Base-by-base conservation (phyloP, 2,888 invertebrate species). In the Drosophila lutescens region DNA sequence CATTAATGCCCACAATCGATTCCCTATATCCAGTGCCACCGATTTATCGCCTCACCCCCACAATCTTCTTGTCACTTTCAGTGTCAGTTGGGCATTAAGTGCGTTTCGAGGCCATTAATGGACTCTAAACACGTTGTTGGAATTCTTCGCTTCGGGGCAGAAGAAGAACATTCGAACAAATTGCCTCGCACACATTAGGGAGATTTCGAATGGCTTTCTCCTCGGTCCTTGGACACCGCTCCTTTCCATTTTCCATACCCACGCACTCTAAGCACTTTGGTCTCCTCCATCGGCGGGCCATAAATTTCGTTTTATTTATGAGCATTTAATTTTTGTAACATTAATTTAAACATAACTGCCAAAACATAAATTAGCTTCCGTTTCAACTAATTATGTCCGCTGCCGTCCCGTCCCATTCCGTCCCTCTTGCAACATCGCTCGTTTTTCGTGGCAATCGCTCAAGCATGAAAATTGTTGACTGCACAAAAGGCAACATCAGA, bases 361-460 rank as follows among this genome's bases (percentile, higher is more conserved):
- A 89, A 89, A 90, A 90, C 89, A 91, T 90, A 90, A 91, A 91
- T 91, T 90, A 91, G 90, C 90, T 90, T 87, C 90, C 87, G 89
- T 89, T 88, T 89, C 84, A 85, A 88, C 90, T 91, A 90, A 89
- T 88, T 86, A 89, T 89, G 80, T 78, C 83, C 86, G 88, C 76
- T 63, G 26, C 47, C 50, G 10, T 30, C 38, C 30, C 17, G 7
- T 30, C 38, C 30, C 17, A 6, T 30, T 8, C 30, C 8, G 26
- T 26, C 26, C 5, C 30, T 30, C 54, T 13, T 10, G 57, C n/a
- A 9, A 8, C 32, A 23, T 36, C 32, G 20, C 26, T 9, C 46
- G 8, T 23, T 30, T 15, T 30, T 36, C 53, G 62, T 55, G 89
- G 88, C 83, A 85, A 81, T 85, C 89, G 83, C 85, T 85, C 89